Evolutionary conservation across 2,888 invertebrate genomes (phyloP), one percentile per base, ranked within the genome.

Genomic region (Autographa gamma): DNA sequence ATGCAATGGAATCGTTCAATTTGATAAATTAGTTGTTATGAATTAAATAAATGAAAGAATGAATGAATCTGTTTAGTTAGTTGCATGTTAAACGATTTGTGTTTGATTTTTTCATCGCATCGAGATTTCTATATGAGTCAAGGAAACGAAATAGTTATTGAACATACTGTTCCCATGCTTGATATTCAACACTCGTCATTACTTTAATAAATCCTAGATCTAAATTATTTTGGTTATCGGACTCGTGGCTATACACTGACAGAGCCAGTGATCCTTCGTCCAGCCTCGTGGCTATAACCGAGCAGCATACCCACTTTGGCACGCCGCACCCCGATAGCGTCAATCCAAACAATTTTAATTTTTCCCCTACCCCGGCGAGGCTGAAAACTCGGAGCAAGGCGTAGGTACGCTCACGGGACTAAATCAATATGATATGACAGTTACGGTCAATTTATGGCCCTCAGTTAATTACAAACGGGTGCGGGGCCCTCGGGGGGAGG

Each of bases 341-440:
- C 90, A 91, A 88, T 90, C 89, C 86, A 84, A 89, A 87, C 88
- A 88, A 86, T 88, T 89, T 89, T 87, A 89, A 89, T 88, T 88
- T 90, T 90, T 90, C 89, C 86, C 87, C 85, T 85, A 82, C 86
- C 84, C 84, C 80, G 71, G 83, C 74, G 81, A 72, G 82, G 78
- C 78, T 82, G 89, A 87, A 89, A 90, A 89, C 87, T 91, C 88
- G 79, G 83, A 81, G 82, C 86, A 86, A 88, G 87, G 87, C 89
- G 88, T 85, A 86, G 87, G 82, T 85, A 84, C 84, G 82, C 81
- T 87, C 91, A 85, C 91, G 93, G 91, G 95, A 93, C 95, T 95
- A 95, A 96, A 95, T 96, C 96, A 95, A 95, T 96, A 95, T 95
- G 94, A 95, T 95, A 95, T 95, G 95, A 96, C 95, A 96, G 95